Base-by-base conservation (phyloP, 1,140 invertebrate genomes). In the Theocolax elegans region DNA sequence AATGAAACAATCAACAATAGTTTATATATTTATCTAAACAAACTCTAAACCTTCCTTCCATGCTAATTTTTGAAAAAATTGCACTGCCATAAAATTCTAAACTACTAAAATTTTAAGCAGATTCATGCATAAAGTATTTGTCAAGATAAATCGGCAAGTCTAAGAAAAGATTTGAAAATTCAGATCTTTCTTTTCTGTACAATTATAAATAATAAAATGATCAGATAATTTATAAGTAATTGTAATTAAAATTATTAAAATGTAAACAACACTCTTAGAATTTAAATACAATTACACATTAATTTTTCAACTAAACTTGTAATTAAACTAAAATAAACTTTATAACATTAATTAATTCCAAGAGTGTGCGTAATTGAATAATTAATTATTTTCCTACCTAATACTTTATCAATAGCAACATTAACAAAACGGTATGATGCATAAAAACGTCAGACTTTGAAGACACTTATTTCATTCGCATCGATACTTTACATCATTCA, bases 381-480 rank as follows among this genome's bases (percentile, higher is more conserved):
- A 68, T 62, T 63, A 15, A 56, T 63, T 63, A 63, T 63, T 63
- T 70, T 54, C 25, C 59, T 70, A 70, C 56, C 67, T 70, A 70
- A 70, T 70, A 70, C 25, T 70, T 29, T 21, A 35, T 49, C 2
- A 17, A 54, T n/a, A n/a, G n/a, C 23, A 63, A 25, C 25, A 12
- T 51, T 54, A 54, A 69, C 35, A 35, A 60, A 68, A 60, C 35
- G 53, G 15, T 19, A 53, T 56, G 59, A 56, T 64, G 59, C 42
- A 63, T 35, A 56, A 46, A 54, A 69, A 63, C 25, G 29, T 64
- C 51, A 64, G 60, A 40, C 59, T 58, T 64, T 53, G 46, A 42
- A 6, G 51, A 42, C 25, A 51, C 35, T 13, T 46, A 40, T 27
- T 44, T 29, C 17, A 23, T 69, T 17, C 23, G 17, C 25, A 44